Evolutionary conservation across 2,888 invertebrate species (phyloP), one percentile per base, ranked within the genome.

Genomic region (Parochlus steinenii): DNA sequence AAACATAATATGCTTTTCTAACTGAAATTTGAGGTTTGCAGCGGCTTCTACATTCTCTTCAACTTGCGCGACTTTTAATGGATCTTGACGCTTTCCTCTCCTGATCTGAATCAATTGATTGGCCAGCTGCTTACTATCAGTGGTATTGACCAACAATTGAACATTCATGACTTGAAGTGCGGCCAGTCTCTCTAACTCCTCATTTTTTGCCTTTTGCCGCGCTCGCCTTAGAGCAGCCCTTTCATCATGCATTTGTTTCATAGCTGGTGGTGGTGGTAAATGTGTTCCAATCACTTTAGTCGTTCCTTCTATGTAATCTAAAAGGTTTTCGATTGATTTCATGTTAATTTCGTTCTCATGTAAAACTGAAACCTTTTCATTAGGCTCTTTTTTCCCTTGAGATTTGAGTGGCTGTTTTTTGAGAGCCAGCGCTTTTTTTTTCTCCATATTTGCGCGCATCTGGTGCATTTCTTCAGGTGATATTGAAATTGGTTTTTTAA

Each of bases 221-320:
- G 23, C 24, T 11, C 30, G 29, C 8, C 30, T 36, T 1, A 14
- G 18, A 3, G 29, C 36, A 4, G 18, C 29, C 30, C 30, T 30
- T 20, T 36, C 30, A 16, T 17, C 24, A n/a, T 36, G 29, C 24
- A 24, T 36, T 12, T 30, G 36, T 15, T 36, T 30, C 5, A 27
- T 25, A 1, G 30, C 36, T 7, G 36, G n/a, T n/a, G n/a, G n/a
- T n/a, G n/a, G n/a, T n/a, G n/a, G n/a, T n/a, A n/a, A n/a, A n/a
- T n/a, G n/a, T n/a, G n/a, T n/a, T n/a, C n/a, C n/a, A n/a, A n/a
- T 30, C 11, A 30, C 30, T 16, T 30, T 36, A 6, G 18, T 36
- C 2, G 36, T 29, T 3, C 36, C 36, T 36, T 36, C 36, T 12
- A 36, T 36, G 18, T 36, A 36, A n/a, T 36, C 36, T n/a, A 36